Conservation (phyloP, 2,888 invertebrate species). For the Acanthosepion lycidas region DNA sequence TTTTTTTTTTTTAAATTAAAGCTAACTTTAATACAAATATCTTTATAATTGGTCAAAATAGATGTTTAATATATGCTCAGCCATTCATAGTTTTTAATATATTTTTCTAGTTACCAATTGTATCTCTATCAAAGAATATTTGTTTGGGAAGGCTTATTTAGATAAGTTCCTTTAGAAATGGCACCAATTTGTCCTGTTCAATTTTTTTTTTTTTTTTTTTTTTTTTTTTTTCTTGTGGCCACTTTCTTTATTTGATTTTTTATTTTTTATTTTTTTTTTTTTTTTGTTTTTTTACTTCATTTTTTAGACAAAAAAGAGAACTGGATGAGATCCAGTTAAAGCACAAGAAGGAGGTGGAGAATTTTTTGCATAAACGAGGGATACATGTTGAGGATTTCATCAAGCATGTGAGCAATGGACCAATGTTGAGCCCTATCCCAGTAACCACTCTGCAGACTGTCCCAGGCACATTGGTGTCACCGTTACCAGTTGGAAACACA, state of each 20-base stretch:
- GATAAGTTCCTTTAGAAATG: background rate
- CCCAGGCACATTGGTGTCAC: constrained; percentile 46
- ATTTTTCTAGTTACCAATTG: too few species aligned
- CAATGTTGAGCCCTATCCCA: constrained; percentile 59
- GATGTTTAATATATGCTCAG: too few species aligned
- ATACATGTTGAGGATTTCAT: constrained; percentile 51
- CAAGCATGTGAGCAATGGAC: constrained; percentile 49
- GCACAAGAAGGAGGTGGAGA: constrained; percentile 61
- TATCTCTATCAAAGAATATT: background rate
- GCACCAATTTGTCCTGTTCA: background rate
- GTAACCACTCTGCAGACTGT: constrained; percentile 53
- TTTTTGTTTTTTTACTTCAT: background rate
- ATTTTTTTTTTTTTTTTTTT: background rate
- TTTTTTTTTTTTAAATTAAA: too few species aligned
- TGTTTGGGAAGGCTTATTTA: background rate
- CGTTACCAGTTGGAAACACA: constrained; percentile 41
- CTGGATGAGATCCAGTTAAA: constrained; percentile 57
- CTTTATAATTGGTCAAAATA: too few species aligned
- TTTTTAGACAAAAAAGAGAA: constrained; percentile 63
- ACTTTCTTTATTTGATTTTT: background rate
- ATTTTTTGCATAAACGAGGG: constrained; percentile 58
- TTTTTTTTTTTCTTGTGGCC: background rate
- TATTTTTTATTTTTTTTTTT: background rate
- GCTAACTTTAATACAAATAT: too few species aligned
- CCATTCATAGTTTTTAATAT: too few species aligned